Base-by-base conservation (phyloP, 2,113 vertebrate species). In the Poeciliopsis occidentalis region DNA sequence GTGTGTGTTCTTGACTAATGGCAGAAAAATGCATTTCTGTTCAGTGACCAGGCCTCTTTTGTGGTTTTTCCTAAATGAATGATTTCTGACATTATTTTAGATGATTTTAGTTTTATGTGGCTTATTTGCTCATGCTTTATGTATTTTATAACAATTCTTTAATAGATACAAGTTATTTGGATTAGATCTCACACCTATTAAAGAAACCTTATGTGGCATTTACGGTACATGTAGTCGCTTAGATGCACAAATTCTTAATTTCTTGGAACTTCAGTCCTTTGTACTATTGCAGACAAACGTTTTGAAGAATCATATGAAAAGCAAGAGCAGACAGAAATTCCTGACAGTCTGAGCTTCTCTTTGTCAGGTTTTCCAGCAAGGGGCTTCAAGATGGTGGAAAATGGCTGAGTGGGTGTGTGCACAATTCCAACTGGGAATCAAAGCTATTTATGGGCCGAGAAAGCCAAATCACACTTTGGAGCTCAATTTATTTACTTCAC, bases 371-470 rank as follows among this genome's bases (percentile, higher is more conserved):
- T 82, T 75, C 31, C 82, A 68, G 61, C 44, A 24, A 77, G 54
- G 69, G 54, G 61, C 75, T 60, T 60, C 71, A 74, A 65, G 60
- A 83, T 26, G 60, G 60, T 47, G 72, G 76, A 84, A 75, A 70
- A 29, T 41, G 31, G 60, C 54, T 44, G 44, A 72, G 78, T 88
- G 77, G 71, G 74, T 37, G 76, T 67, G 30, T 68, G 65, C 17
- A 76, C 30, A 69, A 60, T 69, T 61, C 76, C 67, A 69, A 73
- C 69, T 66, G 60, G 30, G 69, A 51, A 64, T 39, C 32, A 61
- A 63, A 62, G 74, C 71, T 82, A 82, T 84, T 86, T 73, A 70
- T 78, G 71, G 73, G 61, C 31, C 44, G 39, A 12, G 0, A 62
- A 72, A 17, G 37, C 73, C 60, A 69, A 44, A 65, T 73, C 8